A percentile compares a stretch with the other conserved stretches of the same genome.
These are phyloP conservation scores for Plotosus lineatus DNA, from an alignment of 2,113 vertebrate species.

Conservation along the genomic window DNA sequence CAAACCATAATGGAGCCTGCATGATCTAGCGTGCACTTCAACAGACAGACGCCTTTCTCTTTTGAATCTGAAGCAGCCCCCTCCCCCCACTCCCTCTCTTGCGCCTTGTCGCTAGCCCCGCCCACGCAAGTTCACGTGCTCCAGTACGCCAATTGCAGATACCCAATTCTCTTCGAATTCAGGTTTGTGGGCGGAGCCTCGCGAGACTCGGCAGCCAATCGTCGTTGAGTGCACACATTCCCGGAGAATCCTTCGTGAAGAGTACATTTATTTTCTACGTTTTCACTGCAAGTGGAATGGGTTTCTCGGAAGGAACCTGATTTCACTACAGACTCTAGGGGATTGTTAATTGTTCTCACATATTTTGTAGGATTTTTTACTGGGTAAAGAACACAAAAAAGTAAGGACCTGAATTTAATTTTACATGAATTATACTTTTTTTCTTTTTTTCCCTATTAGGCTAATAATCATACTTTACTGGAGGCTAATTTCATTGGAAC, in stretches of 20 bases:
- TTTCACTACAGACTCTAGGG: neutral
- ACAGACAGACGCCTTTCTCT: conserved; percentile 68
- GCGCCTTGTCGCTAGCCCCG: conserved; percentile 41
- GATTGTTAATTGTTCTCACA: neutral
- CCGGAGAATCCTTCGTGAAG: conserved; percentile 6
- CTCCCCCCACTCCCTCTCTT: conserved; percentile 67
- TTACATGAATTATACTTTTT: neutral
- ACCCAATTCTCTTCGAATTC: conserved; percentile 81
- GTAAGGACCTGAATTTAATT: conserved; percentile 3
- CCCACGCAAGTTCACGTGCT: conserved; percentile 70
- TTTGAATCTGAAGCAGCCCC: conserved; percentile 67
- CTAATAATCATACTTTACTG: neutral
- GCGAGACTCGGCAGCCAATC: conserved; percentile 42
- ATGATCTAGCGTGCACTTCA: conserved; percentile 80
- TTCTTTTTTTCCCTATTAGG: neutral
- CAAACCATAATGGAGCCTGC: conserved; percentile 81
- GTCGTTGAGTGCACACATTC: conserved; percentile 44
- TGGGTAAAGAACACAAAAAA: neutral
- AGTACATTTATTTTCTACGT: conserved; percentile 14
- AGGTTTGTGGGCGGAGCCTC: conserved; percentile 52
- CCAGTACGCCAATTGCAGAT: conserved; percentile 82
- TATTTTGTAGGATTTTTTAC: neutral
- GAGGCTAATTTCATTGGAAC: neutral
- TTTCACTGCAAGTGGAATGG: neutral
- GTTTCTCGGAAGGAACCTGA: neutral